Base-by-base conservation (phyloP, 2,888 invertebrate species). In the Altica lythri region DNA sequence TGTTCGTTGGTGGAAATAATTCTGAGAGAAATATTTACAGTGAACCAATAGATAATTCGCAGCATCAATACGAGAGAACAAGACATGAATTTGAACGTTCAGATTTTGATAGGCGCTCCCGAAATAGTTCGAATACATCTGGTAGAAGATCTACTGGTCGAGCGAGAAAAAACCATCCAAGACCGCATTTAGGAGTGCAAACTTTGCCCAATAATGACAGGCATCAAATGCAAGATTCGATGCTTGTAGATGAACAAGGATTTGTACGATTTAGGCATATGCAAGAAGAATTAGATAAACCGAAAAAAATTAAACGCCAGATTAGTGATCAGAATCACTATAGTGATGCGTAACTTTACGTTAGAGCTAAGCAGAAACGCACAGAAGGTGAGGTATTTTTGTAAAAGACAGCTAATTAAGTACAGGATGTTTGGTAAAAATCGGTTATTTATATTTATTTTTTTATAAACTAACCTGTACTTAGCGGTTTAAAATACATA, bases 201-300 rank as follows among this genome's bases (percentile, higher is more conserved):
- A 85, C 78, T 67, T 78, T 72, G 77, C 84, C 76, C 2, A 70
- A 80, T 64, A 82, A 82, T 67, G 83, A 80, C 66, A 74, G 77
- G 66, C 79, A 83, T 68, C 60, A 57, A 42, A 44, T 60, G 22
- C 80, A 82, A 65, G 74, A 79, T 53, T 85, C 91, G 63, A 92
- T 93, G 90, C 78, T 93, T 59, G 91, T 92, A n/a, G 89, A 91
- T 57, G 93, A 94, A 71, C 90, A 92, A 70, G 92, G 93, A 3
- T 92, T 93, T 75, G 88, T 93, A 9, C 80, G 94, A 63, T 92
- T 93, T 77, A 82, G 91, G 58, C 86, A 88, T 10, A 78, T 90
- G 64, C 67, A 68, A 37, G 70, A 69, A 38, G 67, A 69, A 40
- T 46, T 57, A 45, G 66, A 67, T 18, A 68, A 71, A 49, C 69